Evolutionary conservation across 2,797 vertebrate genomes (phyloP).

Genomic region (Sebastes itinus): DNA sequence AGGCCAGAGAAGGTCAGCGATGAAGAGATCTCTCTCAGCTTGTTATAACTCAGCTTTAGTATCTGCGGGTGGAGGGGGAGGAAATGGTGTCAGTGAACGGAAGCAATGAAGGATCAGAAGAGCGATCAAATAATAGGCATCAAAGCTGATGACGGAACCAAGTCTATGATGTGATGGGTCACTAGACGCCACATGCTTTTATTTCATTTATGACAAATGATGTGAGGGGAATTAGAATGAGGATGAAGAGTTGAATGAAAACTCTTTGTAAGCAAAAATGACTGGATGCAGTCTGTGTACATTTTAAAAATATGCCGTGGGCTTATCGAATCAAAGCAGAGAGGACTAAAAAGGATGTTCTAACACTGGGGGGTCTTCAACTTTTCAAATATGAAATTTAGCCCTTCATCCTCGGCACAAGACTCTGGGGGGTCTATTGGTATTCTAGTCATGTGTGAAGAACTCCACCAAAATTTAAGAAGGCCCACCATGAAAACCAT

Average conservation of each 20-base stretch:
- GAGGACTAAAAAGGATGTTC: slow-evolving; percentile 37
- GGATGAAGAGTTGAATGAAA: slow-evolving; percentile 1
- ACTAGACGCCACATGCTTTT: slow-evolving; percentile 36
- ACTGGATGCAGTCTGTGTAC: neutral
- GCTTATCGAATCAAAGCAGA: slow-evolving; percentile 15
- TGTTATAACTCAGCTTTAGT: slow-evolving; percentile 97
- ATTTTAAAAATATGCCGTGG: neutral
- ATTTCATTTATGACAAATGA: slow-evolving; percentile 31
- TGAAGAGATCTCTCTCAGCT: slow-evolving; percentile 85
- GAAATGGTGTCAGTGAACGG: slow-evolving; percentile 14
- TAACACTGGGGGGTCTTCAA: slow-evolving; percentile 13
- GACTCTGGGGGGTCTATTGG: slow-evolving; percentile 14
- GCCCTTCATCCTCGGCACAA: slow-evolving; percentile 32
- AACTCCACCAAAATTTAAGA: slow-evolving; percentile 35
- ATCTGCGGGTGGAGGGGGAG: slow-evolving; percentile 77
- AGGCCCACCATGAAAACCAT: slow-evolving; percentile 49
- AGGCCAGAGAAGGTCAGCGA: slow-evolving; percentile 88
- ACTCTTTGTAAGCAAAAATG: slow-evolving; percentile 14
- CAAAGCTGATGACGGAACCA: slow-evolving; percentile 37
- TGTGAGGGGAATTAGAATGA: slow-evolving; percentile 6
- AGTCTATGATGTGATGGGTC: neutral
- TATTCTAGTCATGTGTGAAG: slow-evolving; percentile 35
- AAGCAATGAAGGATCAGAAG: slow-evolving; percentile 33
- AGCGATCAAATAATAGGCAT: slow-evolving; percentile 31
- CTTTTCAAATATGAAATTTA: slow-evolving; percentile 42